Evolutionary conservation across 2,888 invertebrate genomes (phyloP).

Genomic region (Rhimphoctona megacephalus): DNA sequence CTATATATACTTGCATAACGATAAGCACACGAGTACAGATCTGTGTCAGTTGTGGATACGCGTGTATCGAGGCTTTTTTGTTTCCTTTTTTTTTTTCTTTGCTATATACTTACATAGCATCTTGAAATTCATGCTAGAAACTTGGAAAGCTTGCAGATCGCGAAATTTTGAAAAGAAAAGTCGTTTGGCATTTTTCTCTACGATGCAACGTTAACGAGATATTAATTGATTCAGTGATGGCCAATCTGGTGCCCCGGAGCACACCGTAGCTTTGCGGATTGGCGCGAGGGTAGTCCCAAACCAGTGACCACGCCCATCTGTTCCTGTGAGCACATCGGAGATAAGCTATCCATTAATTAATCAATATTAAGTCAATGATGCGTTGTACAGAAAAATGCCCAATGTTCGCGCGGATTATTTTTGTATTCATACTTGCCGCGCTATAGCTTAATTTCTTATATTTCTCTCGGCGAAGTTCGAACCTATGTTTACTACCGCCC

Average conservation of each 20-base stretch:
- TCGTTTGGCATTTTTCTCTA: too few relatives aligned
- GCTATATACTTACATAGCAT: not conserved
- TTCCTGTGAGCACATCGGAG: too few relatives aligned
- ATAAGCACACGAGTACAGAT: conserved; percentile 1
- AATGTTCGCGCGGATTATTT: not conserved
- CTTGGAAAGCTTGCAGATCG: not conserved
- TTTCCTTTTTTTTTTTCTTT: not conserved
- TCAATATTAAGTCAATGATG: not conserved
- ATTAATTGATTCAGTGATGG: too few relatives aligned
- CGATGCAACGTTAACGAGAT: too few relatives aligned
- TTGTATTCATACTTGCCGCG: too few relatives aligned
- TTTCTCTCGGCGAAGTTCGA: too few relatives aligned
- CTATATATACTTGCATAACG: conserved; percentile 15
- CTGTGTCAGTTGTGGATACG: not conserved
- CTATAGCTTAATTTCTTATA: too few relatives aligned
- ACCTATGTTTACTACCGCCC: too few relatives aligned
- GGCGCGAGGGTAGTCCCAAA: not conserved
- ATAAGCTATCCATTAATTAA: not conserved
- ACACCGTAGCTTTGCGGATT: not conserved
- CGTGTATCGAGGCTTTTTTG: not conserved
- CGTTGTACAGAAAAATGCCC: not conserved
- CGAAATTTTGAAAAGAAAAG: not conserved
- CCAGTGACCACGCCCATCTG: too few relatives aligned
- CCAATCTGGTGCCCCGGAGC: too few relatives aligned
- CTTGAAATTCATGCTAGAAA: not conserved